phyloP scores from a whole-genome alignment of 2,888 invertebrate species.

The Oeneis ivallda region DNA sequence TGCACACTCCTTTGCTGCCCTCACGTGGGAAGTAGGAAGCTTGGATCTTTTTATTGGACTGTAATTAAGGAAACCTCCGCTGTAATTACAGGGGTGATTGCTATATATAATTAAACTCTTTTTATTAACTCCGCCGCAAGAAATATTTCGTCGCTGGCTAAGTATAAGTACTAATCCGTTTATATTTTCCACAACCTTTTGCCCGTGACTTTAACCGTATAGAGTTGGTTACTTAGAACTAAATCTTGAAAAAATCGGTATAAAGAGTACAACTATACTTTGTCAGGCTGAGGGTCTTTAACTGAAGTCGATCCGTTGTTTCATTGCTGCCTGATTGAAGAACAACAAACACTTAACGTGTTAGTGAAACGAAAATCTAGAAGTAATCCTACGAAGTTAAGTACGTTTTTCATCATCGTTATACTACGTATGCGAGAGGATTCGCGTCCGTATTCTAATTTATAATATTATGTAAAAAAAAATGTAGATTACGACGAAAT shows the following conservation, averaged over 20 bases:
- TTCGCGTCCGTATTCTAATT: background rate
- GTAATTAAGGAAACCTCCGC: slow-evolving; percentile 77
- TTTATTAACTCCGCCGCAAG: slow-evolving; percentile 53
- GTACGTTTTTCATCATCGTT: too few relatives aligned
- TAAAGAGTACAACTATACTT: too few relatives aligned
- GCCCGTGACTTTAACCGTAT: too few relatives aligned
- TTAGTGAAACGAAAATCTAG: background rate
- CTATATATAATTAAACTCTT: slow-evolving; percentile 79
- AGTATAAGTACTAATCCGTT: background rate
- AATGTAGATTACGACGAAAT: slow-evolving; percentile 21
- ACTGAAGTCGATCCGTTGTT: too few relatives aligned
- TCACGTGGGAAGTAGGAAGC: slow-evolving; percentile 77
- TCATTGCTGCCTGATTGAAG: too few relatives aligned
- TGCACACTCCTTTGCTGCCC: slow-evolving; percentile 50
- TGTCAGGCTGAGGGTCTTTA: too few relatives aligned
- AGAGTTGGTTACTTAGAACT: too few relatives aligned
- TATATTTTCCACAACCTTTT: background rate
- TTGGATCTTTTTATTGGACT: slow-evolving; percentile 74
- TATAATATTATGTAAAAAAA: background rate
- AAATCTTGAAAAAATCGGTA: too few relatives aligned
- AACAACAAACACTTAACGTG: background rate
- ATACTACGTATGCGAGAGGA: background rate
- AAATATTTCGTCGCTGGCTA: background rate
- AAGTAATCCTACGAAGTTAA: background rate
- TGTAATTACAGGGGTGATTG: slow-evolving; percentile 79